Conservation (phyloP, 2,888 invertebrate species). For the Acleris literana region DNA sequence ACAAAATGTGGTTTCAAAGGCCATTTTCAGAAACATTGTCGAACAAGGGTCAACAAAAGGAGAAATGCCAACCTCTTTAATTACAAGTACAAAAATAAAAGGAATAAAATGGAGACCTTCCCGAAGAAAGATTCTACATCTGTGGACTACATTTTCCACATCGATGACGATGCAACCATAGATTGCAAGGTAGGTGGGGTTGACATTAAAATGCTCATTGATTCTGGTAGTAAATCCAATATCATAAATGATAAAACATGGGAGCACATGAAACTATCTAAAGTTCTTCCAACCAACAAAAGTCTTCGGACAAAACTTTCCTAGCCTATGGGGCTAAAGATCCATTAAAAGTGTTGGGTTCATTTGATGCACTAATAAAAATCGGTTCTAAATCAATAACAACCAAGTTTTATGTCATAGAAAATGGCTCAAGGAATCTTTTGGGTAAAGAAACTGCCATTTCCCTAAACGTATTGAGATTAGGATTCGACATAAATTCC, state of each 20-base stretch:
- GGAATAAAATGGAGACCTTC: neutral
- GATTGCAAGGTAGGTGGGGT: neutral
- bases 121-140: neutral
- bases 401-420: slow-evolving; percentile 1
- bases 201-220: neutral
- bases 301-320: neutral
- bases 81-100: neutral
- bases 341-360: neutral
- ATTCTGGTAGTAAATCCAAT: neutral
- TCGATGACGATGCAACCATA: neutral
- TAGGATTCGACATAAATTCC: neutral
- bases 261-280: neutral
- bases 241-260: neutral
- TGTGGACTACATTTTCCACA: neutral
- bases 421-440: neutral
- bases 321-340: neutral
- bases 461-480: neutral
- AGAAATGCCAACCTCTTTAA: neutral
- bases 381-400: neutral
- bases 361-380: neutral
- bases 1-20: slow-evolving; percentile 3
- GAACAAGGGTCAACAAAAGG: slow-evolving; percentile 1
- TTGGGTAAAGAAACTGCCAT: neutral
- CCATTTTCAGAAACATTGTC: slow-evolving; percentile 3
- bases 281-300: neutral